Evolutionary conservation across 2,113 vertebrate species (phyloP).

Genomic region (Psittacula cyanocephala): DNA sequence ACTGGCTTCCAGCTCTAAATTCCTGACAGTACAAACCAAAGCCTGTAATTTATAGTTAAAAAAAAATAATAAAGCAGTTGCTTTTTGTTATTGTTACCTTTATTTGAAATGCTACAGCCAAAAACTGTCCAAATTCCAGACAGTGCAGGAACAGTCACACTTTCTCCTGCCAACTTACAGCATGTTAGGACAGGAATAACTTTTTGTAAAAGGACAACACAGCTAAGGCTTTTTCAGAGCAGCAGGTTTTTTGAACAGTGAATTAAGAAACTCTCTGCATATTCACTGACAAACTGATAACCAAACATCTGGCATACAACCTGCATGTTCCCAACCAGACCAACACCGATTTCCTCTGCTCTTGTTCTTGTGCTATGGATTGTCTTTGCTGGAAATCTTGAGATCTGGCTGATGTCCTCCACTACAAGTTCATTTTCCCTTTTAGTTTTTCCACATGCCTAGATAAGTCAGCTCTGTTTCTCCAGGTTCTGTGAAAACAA

Average conservation of each 20-base stretch:
- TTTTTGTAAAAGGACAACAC: conserved; percentile 33
- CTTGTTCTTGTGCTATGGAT: background rate
- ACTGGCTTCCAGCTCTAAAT: conserved; percentile 46
- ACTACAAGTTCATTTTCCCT: background rate
- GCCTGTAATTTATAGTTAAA: conserved; percentile 54
- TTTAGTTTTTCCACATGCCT: background rate
- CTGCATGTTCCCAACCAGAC: background rate
- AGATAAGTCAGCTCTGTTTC: background rate
- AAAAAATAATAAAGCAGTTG: conserved; percentile 30
- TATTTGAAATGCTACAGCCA: conserved; percentile 66
- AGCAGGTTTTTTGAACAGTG: background rate
- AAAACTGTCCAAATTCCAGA: conserved; percentile 70
- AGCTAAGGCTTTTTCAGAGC: conserved; percentile 10
- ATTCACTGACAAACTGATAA: background rate
- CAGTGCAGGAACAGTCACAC: conserved; percentile 54
- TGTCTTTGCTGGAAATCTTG: background rate
- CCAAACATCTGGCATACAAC: background rate
- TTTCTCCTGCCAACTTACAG: conserved; percentile 38
- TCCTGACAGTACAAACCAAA: conserved; percentile 46
- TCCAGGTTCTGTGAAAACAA: background rate
- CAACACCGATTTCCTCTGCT: background rate
- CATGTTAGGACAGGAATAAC: conserved; percentile 52
- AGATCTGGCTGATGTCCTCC: background rate
- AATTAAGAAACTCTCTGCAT: background rate
- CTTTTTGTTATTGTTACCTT: conserved; percentile 69